These are phyloP conservation scores for Ecliptopera silaceata DNA, from an alignment of 2,888 invertebrate species.

Conservation along the genomic window DNA sequence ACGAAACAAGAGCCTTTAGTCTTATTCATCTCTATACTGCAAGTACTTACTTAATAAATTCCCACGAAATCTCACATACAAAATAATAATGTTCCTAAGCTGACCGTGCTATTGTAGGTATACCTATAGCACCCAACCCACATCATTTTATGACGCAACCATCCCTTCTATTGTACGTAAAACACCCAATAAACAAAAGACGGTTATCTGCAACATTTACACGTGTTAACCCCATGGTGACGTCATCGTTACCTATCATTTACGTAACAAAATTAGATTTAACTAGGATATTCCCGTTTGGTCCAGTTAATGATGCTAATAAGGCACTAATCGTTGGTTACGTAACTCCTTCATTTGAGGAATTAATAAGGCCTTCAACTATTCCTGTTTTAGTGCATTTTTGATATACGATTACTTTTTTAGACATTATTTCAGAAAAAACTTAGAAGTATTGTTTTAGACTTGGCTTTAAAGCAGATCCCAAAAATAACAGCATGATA, in stretches of 20 bases:
- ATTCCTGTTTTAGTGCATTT: not conserved
- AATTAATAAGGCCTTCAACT: not conserved
- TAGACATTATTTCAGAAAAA: no score
- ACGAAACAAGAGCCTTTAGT: no score
- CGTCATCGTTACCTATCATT: not conserved
- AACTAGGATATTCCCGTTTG: constrained; percentile 32
- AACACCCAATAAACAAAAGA: not conserved
- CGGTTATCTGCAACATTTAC: not conserved
- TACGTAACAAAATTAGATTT: constrained; percentile 36
- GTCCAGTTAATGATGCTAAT: constrained; percentile 13
- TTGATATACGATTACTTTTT: no score
- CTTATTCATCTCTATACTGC: no score
- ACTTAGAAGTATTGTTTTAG: no score
- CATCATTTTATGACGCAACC: not conserved
- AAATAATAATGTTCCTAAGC: no score
- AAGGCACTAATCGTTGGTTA: constrained; percentile 2
- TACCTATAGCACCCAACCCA: no score
- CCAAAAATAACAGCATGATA: no score
- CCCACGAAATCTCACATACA: no score
- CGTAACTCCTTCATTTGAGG: not conserved
- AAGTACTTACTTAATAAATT: no score
- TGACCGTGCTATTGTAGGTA: no score
- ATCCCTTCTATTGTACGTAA: not conserved
- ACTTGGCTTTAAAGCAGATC: no score
- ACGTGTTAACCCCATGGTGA: not conserved